Evolutionary conservation across 2,888 invertebrate species (phyloP).

Genomic region (Hypolimnas misippus): DNA sequence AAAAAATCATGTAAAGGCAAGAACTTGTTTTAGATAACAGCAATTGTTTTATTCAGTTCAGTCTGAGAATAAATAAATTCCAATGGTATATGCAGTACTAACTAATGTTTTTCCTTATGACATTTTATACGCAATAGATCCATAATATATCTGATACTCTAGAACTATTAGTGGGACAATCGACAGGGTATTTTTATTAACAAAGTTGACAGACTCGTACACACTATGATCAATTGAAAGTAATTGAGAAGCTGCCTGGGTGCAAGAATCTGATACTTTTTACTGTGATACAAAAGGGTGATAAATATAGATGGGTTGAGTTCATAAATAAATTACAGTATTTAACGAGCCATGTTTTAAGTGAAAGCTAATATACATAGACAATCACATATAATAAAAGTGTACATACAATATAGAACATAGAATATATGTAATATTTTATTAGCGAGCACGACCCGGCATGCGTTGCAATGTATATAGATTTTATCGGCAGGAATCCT

Average conservation of each 20-base stretch:
- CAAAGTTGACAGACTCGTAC: constrained; percentile 50
- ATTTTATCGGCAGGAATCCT: too few relatives aligned
- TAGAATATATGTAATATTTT: too few relatives aligned
- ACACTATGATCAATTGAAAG: constrained; percentile 69
- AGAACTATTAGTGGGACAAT: constrained; percentile 35
- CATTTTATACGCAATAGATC: constrained; percentile 28
- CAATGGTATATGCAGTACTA: constrained; percentile 16
- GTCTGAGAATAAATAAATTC: neutral
- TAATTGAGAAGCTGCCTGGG: constrained; percentile 64
- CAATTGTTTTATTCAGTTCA: constrained; percentile 5
- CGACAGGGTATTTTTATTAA: constrained; percentile 41
- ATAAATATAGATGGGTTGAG: neutral
- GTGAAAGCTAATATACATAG: neutral
- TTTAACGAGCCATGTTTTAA: neutral
- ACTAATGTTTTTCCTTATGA: constrained; percentile 27
- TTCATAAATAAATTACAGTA: neutral
- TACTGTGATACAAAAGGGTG: neutral
- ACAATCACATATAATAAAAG: neutral
- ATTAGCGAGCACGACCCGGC: too few relatives aligned
- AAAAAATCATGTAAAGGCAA: neutral
- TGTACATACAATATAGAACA: neutral
- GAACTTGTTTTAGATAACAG: neutral
- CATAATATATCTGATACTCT: constrained; percentile 29
- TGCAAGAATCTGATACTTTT: constrained; percentile 30
- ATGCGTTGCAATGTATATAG: too few relatives aligned